Percentiles rank a stretch among this genome's conserved stretches.
phyloP scores from a whole-genome alignment of 2,113 vertebrate species.

The Meleagris gallopavo region DNA sequence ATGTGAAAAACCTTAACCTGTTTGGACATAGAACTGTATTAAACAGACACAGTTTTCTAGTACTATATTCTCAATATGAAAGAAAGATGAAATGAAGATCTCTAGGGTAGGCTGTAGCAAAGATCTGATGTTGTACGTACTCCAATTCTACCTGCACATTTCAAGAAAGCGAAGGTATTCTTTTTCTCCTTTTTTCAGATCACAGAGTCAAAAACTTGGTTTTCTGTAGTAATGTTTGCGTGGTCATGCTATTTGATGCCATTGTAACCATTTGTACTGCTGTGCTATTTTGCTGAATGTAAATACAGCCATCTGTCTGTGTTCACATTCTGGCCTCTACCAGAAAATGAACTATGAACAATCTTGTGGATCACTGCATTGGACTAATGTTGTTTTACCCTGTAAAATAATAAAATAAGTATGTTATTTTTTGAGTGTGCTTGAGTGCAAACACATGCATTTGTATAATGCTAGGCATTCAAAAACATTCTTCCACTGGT shows the following conservation, averaged over 20 bases:
- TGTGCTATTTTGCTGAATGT: background rate
- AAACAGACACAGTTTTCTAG: background rate
- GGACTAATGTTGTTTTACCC: background rate
- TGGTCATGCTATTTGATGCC: background rate
- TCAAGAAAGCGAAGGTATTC: background rate
- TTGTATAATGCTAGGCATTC: fast-evolving
- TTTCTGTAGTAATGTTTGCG: background rate
- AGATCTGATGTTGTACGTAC: background rate
- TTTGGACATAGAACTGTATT: background rate
- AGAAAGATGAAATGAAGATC: background rate
- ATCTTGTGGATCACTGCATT: no score
- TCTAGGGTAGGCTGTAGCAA: no score
- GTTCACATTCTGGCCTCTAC: background rate
- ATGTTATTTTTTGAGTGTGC: background rate
- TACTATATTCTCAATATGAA: background rate
- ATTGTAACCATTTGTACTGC: background rate
- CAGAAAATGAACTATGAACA: background rate
- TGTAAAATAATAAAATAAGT: background rate
- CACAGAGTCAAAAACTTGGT: background rate
- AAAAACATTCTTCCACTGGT: background rate
- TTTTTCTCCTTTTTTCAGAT: background rate
- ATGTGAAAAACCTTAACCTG: background rate
- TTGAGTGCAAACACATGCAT: background rate
- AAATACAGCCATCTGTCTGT: background rate
- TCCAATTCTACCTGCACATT: background rate